A percentile compares a stretch with the other conserved stretches of the same genome.
Conservation (phyloP, 23 tunicate genomes). For the Aplidium turbinatum region DNA sequence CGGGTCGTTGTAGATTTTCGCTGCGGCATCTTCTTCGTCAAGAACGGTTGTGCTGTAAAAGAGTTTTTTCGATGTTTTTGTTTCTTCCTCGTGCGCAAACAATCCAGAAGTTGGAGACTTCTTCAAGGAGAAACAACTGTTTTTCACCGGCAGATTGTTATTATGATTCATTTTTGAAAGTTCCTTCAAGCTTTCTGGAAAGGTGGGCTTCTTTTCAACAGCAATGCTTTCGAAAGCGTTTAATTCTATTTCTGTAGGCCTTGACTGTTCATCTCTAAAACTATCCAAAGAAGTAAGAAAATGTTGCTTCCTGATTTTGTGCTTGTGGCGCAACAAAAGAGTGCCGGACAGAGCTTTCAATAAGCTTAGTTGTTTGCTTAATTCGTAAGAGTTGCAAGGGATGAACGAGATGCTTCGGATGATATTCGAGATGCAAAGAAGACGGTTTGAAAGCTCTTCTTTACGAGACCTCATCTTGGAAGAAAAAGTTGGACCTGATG, state of each 20-base stretch:
- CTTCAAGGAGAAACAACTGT: background rate
- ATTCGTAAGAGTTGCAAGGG: constrained; percentile 38
- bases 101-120: constrained; percentile 17
- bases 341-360: constrained; percentile 60
- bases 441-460: constrained; percentile 48
- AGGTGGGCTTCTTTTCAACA: background rate
- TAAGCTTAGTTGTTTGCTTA: constrained; percentile 51
- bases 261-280: background rate
- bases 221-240: background rate
- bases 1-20: constrained; percentile 47
- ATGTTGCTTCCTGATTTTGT: constrained; percentile 25
- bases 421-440: constrained; percentile 69
- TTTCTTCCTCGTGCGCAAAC: constrained; percentile 41
- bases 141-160: background rate
- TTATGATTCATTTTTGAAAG: background rate
- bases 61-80: background rate
- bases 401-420: constrained; percentile 74
- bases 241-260: background rate
- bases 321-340: constrained; percentile 81
- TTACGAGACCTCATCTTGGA: constrained; percentile 28
- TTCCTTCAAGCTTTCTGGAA: background rate
- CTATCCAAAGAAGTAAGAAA: background rate
- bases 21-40: constrained; percentile 21
- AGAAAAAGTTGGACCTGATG: constrained; percentile 35
- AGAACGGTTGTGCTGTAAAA: constrained; percentile 43